Base-by-base conservation (phyloP, 2,797 vertebrate species). In the Megalops cyprinoides region DNA sequence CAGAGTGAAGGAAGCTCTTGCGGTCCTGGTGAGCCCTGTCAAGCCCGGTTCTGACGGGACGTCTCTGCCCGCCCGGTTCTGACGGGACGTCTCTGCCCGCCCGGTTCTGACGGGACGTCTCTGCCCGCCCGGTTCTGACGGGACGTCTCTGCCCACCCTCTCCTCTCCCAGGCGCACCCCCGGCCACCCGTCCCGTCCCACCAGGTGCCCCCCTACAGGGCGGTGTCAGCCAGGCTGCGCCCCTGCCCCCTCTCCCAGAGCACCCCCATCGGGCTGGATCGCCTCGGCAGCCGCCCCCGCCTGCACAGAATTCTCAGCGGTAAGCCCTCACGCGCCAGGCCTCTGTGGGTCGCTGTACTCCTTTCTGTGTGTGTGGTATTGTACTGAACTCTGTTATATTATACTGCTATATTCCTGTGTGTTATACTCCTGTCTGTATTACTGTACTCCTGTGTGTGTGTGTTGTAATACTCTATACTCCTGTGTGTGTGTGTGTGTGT, bases 231-330 rank as follows among this genome's bases (percentile, higher is more conserved):
- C 87, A 94, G 97, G 60, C 94, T 97, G 82, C 95, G 96, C 7
- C 97, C 98, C 0, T 94, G 95, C 55, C 85, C 94, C 74, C 93
- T 99, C 76, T 99, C 98, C 77, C 98, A 97, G 89, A 99, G 98
- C 89, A 99, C 97, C 76, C 98, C 98, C 46, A 99, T 99, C 0
- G 98, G 97, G 49, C 92, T 99, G 90, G 97, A 99, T 89, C 94
- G 95, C 0, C 94, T 99, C 65, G 98, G 98, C 34, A 92, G 96
- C 18, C 93, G 93, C 78, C 93, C 69, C 82, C 94, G 89, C 28
- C 92, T 89, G 25, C 93, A 92, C 84, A 88, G 94, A 89, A 83
- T 95, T 79, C 93, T 95, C 84, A 95, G 95, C 3, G 93, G 93
- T 95, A 82, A 92, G 93, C 15, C 25, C n/a, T 5, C 28, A 0